phyloP scores from a whole-genome alignment of 2,888 invertebrate genomes.

The Nomada lathburiana region DNA sequence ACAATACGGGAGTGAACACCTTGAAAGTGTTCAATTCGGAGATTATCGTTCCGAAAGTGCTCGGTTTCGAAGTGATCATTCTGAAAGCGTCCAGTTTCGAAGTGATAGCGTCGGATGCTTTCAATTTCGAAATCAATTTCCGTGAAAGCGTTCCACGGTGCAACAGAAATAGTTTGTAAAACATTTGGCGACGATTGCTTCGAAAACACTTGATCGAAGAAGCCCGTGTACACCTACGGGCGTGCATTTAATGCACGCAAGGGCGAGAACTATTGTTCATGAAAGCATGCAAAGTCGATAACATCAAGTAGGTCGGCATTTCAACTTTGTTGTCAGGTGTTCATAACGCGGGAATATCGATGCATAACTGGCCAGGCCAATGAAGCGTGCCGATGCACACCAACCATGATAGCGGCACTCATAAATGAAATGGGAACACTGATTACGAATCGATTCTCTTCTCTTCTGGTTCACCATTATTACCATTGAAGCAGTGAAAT shows the following conservation, averaged over 20 bases:
- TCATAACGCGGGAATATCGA: constrained; percentile 27
- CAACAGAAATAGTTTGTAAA: too few species aligned
- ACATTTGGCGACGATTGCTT: neutral
- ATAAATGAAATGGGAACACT: constrained; percentile 9
- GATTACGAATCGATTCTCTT: constrained; percentile 17
- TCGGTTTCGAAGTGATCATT: too few species aligned
- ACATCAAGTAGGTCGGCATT: constrained; percentile 60
- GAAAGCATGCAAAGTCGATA: constrained; percentile 20
- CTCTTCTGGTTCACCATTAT: neutral
- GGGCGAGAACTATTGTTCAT: constrained; percentile 24
- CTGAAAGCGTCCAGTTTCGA: too few species aligned
- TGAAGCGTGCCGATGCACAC: constrained; percentile 35
- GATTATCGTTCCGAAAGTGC: too few species aligned
- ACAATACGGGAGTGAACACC: too few species aligned
- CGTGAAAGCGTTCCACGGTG: too few species aligned
- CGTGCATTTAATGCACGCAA: constrained; percentile 30
- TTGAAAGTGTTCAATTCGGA: too few species aligned
- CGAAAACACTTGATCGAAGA: constrained; percentile 4
- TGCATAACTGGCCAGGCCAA: constrained; percentile 44
- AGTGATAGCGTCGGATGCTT: too few species aligned
- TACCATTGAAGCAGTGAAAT: neutral
- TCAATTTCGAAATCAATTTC: too few species aligned
- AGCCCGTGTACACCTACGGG: neutral
- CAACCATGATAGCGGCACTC: constrained; percentile 8
- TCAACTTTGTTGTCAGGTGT: constrained; percentile 61